Base-by-base conservation (phyloP, 2,888 invertebrate species). In the Agapostemon virescens region DNA sequence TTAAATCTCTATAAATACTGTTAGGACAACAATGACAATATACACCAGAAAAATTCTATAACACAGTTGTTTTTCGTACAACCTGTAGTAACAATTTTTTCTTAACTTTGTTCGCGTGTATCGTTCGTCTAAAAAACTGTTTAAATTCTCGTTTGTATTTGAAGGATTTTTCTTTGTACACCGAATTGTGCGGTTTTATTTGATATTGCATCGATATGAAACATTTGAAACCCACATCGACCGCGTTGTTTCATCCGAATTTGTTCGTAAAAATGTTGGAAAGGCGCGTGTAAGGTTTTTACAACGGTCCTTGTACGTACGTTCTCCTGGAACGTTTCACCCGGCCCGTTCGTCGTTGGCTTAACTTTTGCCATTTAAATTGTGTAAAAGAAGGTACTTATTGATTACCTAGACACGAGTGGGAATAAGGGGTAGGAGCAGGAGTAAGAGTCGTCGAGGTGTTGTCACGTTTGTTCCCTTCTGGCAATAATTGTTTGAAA, bases 191-290 rank as follows among this genome's bases (percentile, higher is more conserved):
- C 84, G 84, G 74, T 66, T 82, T 58, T 55, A 71, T 73, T 77
- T 86, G 81, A 87, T 87, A 87, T 88, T 77, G 69, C 71, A 80
- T 82, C 84, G 87, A 87, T 87, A 87, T 87, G 78, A 78, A 70
- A 85, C 67, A 76, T 68, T 63, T 70, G 17, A 69, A 72, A 66
- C n/a, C 26, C 74, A 49, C 45, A 30, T 58, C 69, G 55, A 79
- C 66, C 42, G 49, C 42, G 42, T 68, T 72, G n/a, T 45, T 67
- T 33, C 33, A 20, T 33, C 33, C 30, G 30, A 61, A 63, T 73
- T 30, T 66, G 66, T 74, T 73, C 49, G 13, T 73, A 79, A 64
- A 69, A 80, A 79, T 66, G 15, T 69, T 66, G 49, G 26, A 52
- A 80, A 66, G 52, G 26, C 55, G 26, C 26, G 20, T 23, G 64